Evolutionary conservation across 2,113 vertebrate species (phyloP), one percentile per base, ranked within the genome.

Genomic region (Prionailurus viverrinus): DNA sequence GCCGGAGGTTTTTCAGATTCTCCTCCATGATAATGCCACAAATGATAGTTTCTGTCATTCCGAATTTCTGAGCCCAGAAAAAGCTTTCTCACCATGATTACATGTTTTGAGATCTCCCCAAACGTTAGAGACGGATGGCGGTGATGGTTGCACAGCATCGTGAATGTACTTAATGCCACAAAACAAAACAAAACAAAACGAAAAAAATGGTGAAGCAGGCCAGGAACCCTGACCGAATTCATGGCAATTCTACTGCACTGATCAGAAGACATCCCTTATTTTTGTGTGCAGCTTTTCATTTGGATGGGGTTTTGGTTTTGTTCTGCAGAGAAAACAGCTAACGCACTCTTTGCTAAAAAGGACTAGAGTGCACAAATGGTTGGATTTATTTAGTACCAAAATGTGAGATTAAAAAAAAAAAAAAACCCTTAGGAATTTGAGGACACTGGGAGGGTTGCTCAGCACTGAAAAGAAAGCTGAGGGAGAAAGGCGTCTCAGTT

Each of bases 311-410:
- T 76, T 94, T 16, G 31, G 33, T 68, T 89, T 81, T 93, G 45
- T 73, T 95, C 79, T 95, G 73, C 82, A 89, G 68, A 94, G 93
- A 80, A 96, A 95, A 93, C 16, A 83, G 78, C 48, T 36, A 79
- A 73, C 36, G 27, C 51, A 36, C 61, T 84, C 73, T 66, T 66
- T 36, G 53, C 66, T 93, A 94, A 94, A 93, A 93, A 85, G n/a
- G 82, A 63, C 41, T n/a, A 21, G 21, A 14, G 68, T 51, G 9
- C 31, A 45, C 71, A 48, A 92, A 71, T 25, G 58, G 55, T 88
- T 78, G 39, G 23, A 58, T 89, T 89, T 83, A 94, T 71, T 96
- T 97, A 85, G 78, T 65, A 87, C 53, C 83, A 74, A 76, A 53
- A 65, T 68, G 66, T 79, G 92, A 96, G 53, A 71, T 53, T 2